Conservation (phyloP, 2,797 vertebrate genomes). For the Gastrophryne carolinensis region DNA sequence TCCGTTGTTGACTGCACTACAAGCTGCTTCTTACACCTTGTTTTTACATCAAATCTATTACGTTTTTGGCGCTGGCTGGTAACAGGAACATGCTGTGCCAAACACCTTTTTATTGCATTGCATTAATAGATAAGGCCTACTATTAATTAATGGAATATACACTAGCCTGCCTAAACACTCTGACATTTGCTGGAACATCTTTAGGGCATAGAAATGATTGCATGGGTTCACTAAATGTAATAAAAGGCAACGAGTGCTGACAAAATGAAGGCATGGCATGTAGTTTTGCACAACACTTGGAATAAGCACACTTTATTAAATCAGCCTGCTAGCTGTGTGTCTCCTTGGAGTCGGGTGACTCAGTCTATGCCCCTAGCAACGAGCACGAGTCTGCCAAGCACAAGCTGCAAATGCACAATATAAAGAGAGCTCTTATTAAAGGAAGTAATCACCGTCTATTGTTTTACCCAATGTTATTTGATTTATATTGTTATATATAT, state of each 20-base stretch:
- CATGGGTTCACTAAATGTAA: neutral
- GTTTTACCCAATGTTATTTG: neutral
- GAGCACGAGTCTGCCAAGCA: neutral
- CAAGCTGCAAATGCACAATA: neutral
- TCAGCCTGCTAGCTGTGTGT: neutral
- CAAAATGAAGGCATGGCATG: conserved; percentile 5
- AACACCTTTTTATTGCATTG: neutral
- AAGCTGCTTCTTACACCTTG: neutral
- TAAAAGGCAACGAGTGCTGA: conserved; percentile 22
- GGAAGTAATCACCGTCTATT: neutral
- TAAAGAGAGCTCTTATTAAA: neutral
- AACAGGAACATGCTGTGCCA: neutral
- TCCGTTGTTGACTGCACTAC: neutral
- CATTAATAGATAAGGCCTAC: neutral
- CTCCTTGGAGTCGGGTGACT: neutral
- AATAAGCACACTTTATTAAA: conserved; percentile 7
- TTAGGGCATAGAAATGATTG: conserved; percentile 17
- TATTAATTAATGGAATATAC: conserved; percentile 11
- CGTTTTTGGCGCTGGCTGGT: neutral
- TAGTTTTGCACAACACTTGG: conserved; percentile 6
- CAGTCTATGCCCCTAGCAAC: conserved; percentile 16
- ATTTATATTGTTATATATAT: neutral
- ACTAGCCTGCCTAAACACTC: conserved; percentile 8
- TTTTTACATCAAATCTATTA: neutral
- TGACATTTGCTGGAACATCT: conserved; percentile 11